Evolutionary conservation across 2,113 vertebrate species (phyloP).

Genomic region (Vicugna pacos): DNA sequence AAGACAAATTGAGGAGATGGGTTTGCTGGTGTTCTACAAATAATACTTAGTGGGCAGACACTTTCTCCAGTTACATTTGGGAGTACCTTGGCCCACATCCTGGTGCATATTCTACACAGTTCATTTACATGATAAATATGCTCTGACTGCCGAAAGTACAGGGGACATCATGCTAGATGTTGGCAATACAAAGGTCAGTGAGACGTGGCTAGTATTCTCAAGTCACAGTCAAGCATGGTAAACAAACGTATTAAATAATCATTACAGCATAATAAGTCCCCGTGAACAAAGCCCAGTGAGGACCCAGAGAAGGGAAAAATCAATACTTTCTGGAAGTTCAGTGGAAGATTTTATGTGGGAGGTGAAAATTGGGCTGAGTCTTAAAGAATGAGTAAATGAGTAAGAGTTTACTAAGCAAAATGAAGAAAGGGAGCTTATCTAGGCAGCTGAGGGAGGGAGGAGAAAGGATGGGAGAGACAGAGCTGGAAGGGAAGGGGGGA

Average conservation of each 20-base stretch:
- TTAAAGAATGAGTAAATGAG: not conserved
- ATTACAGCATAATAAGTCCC: not conserved
- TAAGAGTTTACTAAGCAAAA: slow-evolving; percentile 1
- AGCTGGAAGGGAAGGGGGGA: not conserved
- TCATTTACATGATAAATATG: not conserved
- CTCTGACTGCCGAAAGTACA: not conserved
- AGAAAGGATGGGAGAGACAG: not conserved
- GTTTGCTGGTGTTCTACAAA: not conserved
- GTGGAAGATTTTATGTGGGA: not conserved
- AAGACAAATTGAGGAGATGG: not conserved
- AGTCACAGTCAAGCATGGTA: not conserved
- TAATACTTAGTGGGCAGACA: not conserved
- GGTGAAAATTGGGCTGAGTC: not conserved
- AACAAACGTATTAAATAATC: slow-evolving; percentile 18
- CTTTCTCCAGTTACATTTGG: not conserved
- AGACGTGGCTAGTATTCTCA: not conserved
- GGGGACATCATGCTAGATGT: not conserved
- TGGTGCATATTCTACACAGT: not conserved
- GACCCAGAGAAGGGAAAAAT: not conserved
- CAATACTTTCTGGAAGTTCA: not conserved
- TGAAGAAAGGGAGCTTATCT: not conserved
- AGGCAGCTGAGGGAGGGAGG: not conserved
- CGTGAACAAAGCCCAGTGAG: not conserved
- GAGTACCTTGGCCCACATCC: not conserved
- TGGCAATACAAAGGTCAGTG: not conserved